Evolutionary conservation across 1,140 invertebrate genomes (phyloP).

Genomic region (Oscheius sp.): DNA sequence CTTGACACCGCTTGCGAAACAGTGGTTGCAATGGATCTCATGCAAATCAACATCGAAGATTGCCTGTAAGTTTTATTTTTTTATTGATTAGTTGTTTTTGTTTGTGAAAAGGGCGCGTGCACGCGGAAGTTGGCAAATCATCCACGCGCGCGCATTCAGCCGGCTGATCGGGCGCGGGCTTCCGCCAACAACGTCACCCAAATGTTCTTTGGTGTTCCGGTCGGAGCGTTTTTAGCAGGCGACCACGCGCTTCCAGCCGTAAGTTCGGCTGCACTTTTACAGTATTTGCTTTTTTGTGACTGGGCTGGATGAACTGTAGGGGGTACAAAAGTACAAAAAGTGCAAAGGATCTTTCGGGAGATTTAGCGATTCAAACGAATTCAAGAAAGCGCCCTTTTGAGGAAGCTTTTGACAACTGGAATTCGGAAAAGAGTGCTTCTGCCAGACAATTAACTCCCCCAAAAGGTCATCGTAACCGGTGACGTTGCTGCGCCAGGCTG

Average conservation of each 20-base stretch:
- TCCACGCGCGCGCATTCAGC: background rate
- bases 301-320: background rate
- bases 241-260: background rate
- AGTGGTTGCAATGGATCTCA: background rate
- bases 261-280: conserved; percentile 2
- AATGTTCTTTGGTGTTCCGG: background rate
- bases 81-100: background rate
- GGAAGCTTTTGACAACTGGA: background rate
- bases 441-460: too few relatives aligned
- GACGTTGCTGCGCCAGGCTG: background rate
- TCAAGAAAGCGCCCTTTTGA: too few relatives aligned
- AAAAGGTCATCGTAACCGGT: conserved; percentile 5
- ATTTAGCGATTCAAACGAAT: too few relatives aligned
- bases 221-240: background rate
- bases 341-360: too few relatives aligned
- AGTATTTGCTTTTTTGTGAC: background rate
- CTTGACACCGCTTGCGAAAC: background rate
- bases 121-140: background rate
- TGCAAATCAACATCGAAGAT: background rate
- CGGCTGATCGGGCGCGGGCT: too few relatives aligned
- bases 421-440: background rate
- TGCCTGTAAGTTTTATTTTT: background rate
- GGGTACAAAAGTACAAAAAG: background rate
- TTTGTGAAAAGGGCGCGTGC: background rate
- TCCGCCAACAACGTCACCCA: background rate